Percentiles rank a stretch among this genome's conserved stretches.
Evolutionary conservation across 2,888 invertebrate genomes (phyloP).

Genomic region (Thymelicus lineola): DNA sequence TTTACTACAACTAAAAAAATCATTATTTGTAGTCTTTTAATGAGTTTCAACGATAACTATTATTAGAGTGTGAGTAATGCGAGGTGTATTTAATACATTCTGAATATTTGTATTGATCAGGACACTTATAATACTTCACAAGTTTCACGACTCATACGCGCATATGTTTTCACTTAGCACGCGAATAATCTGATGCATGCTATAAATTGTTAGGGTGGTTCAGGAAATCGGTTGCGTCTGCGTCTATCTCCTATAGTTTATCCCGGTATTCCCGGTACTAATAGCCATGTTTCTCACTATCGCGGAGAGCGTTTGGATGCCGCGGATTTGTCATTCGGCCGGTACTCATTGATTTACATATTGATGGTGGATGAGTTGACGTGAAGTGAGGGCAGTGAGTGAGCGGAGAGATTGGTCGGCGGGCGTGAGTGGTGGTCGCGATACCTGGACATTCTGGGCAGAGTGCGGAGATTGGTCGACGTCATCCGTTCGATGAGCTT

Average conservation of each 20-base stretch:
- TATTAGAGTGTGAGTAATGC: background rate
- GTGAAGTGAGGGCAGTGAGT: slow-evolving; percentile 35
- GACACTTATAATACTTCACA: no score
- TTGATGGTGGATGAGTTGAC: slow-evolving; percentile 36
- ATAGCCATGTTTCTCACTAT: slow-evolving; percentile 37
- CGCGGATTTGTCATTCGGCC: slow-evolving; percentile 34
- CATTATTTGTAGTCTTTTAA: background rate
- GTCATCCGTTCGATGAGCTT: no score
- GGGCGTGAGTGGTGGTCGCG: slow-evolving; percentile 28
- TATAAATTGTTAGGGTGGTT: slow-evolving; percentile 29
- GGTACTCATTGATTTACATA: slow-evolving; percentile 35
- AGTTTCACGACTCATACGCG: background rate
- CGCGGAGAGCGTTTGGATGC: slow-evolving; percentile 28
- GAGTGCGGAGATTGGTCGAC: background rate
- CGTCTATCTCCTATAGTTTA: slow-evolving; percentile 33
- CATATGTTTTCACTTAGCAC: slow-evolving; percentile 18
- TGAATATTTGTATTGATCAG: background rate
- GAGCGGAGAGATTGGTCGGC: slow-evolving; percentile 28
- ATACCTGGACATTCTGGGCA: slow-evolving; percentile 15
- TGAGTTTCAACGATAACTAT: no score
- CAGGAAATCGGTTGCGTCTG: slow-evolving; percentile 34
- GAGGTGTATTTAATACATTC: background rate
- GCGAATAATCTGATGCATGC: slow-evolving; percentile 25
- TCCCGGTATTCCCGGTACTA: slow-evolving; percentile 37
- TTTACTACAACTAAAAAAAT: no score